Evolutionary conservation across 2,797 vertebrate species (phyloP), one percentile per base, ranked within the genome.

Genomic region (Hozukius guyotensis): DNA sequence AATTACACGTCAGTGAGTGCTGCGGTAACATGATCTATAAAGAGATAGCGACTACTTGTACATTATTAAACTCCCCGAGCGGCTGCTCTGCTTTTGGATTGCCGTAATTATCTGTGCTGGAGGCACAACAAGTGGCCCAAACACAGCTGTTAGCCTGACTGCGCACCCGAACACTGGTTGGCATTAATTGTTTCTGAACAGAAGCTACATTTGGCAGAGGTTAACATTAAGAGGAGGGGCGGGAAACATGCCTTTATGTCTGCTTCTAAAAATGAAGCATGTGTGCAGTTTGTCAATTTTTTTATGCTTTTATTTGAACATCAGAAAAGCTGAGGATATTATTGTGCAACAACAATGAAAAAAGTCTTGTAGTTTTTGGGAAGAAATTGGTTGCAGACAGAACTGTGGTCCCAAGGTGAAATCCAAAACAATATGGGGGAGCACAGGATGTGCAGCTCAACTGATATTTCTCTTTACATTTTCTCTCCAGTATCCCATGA

Each of bases 111-210:
- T 94, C 91, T 73, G 92, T 92, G 91, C 93, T 93, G 94, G 94
- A 96, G 94, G 93, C 93, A 94, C 94, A 96, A 95, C 96, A 96
- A 96, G 94, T 95, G 94, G 94, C 93, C 93, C 93, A 96, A 96
- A 96, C 95, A 95, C 95, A 96, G 96, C 95, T 96, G 95, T 94
- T 94, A 93, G 93, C 88, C 95, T 94, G 91, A 93, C 90, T 92
- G 92, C 78, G 69, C 89, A 89, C 88, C 89, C 84, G 77, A 90
- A 88, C 83, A 78, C 87, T 88, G 89, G 90, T 86, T 92, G 90
- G 87, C 89, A 93, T 93, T 95, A 95, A 95, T 96, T 95, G 95
- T 94, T 95, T 94, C 91, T 90, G 89, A 95, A 94, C 95, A 94
- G 91, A 94, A 93, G 94, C 93, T 93, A 81, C 91, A 92, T 94